Evolutionary conservation across 2,888 invertebrate species (phyloP).

Genomic region (Pyrrhia umbra): DNA sequence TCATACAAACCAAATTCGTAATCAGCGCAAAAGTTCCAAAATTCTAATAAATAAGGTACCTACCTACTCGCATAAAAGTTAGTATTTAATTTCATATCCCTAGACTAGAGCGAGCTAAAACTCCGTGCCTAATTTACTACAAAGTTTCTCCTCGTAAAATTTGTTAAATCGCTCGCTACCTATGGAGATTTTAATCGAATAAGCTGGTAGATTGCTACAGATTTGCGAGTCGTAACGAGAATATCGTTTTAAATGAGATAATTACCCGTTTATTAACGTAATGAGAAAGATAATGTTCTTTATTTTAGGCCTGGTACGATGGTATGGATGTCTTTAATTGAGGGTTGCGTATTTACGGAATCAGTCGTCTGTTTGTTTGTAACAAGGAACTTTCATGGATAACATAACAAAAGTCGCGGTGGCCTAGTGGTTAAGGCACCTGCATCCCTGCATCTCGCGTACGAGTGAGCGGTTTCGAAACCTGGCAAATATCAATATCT

Average conservation of each 20-base stretch:
- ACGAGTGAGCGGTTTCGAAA: too few species aligned
- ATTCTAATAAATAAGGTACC: slow-evolving; percentile 58
- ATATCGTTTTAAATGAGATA: slow-evolving; percentile 24
- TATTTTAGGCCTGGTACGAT: neutral
- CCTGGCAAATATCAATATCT: too few species aligned
- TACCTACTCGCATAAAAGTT: slow-evolving; percentile 53
- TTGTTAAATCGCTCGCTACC: slow-evolving; percentile 51
- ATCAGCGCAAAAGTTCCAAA: slow-evolving; percentile 49
- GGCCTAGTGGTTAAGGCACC: too few species aligned
- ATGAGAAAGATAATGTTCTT: slow-evolving; percentile 8
- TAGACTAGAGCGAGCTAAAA: slow-evolving; percentile 42
- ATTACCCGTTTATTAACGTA: slow-evolving; percentile 19
- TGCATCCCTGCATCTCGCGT: too few species aligned
- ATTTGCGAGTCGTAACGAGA: slow-evolving; percentile 41
- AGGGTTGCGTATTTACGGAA: neutral
- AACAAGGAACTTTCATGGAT: too few species aligned
- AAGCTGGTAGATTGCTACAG: slow-evolving; percentile 27
- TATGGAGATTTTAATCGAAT: slow-evolving; percentile 48
- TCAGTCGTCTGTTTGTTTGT: neutral
- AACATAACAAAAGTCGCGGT: too few species aligned
- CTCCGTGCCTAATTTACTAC: slow-evolving; percentile 46
- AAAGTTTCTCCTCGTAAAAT: slow-evolving; percentile 58
- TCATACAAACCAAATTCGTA: slow-evolving; percentile 39
- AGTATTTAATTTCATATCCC: slow-evolving; percentile 53
- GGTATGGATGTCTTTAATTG: neutral